Evolutionary conservation across 2,888 invertebrate genomes (phyloP).

Genomic region (Pharmacophagus antenor): DNA sequence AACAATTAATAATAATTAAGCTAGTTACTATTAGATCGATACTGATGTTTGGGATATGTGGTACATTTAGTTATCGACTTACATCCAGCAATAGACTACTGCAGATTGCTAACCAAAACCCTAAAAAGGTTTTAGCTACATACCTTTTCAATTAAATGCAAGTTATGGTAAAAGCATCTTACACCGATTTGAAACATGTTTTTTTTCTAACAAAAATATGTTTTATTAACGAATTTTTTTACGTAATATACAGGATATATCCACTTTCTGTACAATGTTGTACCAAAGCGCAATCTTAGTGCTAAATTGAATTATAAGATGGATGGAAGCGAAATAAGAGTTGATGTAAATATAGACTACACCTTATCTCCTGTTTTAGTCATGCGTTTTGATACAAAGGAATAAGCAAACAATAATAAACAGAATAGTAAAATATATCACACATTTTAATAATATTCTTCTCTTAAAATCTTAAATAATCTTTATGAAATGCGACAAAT

Average conservation of each 20-base stretch:
- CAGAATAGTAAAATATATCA: background rate
- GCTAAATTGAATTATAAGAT: constrained; percentile 70
- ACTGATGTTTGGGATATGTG: no score
- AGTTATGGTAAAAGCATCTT: no score
- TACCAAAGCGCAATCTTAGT: constrained; percentile 50
- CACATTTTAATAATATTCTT: background rate
- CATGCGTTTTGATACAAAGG: constrained; percentile 13
- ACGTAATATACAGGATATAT: background rate
- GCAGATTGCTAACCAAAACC: no score
- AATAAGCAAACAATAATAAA: background rate
- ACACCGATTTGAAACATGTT: no score
- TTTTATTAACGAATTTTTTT: background rate
- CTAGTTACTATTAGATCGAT: no score
- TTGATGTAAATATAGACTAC: constrained; percentile 60
- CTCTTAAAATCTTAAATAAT: background rate
- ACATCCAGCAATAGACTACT: no score
- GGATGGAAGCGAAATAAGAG: constrained; percentile 70
- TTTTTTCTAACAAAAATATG: background rate
- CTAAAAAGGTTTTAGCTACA: no score
- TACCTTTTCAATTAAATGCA: no score
- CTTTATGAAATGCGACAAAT: background rate
- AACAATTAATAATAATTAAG: no score
- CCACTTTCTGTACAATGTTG: constrained; percentile 6
- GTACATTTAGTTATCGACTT: no score
- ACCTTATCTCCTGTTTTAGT: constrained; percentile 24